Evolutionary conservation across 1,140 invertebrate genomes (phyloP), one percentile per base, ranked within the genome.

Genomic region (Dendrolimus kikuchii): DNA sequence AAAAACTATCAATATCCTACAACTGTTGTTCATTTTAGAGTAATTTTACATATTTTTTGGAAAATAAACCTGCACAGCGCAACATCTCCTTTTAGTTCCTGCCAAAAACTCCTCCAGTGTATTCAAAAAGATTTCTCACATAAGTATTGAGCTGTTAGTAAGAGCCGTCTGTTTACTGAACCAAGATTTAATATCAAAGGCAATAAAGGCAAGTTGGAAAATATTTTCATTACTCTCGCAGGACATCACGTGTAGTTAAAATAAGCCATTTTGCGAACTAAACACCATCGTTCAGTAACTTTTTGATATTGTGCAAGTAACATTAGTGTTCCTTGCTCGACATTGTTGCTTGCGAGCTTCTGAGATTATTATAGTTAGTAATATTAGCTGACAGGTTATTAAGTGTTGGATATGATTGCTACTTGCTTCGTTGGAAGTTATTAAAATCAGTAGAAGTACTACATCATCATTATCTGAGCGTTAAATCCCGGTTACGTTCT

Each of bases 151-250:
- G 55, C 46, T 39, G 2, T 7, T 63, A 58, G 64, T 68, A 66
- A 40, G 45, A 9, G 6, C 5, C 9, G 2, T 40, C 54, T 66
- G 55, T 72, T 74, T 69, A 56, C 53, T 49, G 60, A 68, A 68
- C 68, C 60, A 64, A 59, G 69, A 79, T 77, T 77, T 79, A 77
- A 79, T 77, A 77, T 72, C 68, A 55, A 40, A 53, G 55, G 66
- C 72, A 71, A 71, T 74, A 77, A 77, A 77, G 58, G 54, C 66
- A 53, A 62, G 66, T 71, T 70, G 69, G 70, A 75, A 74, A 74
- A 77, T 69, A 76, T 80, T 76, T 76, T 76, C 73, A 80, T 80
- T 76, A 70, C 68, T 55, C 57, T 60, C 56, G 38, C 57, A 58
- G 62, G 65, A 66, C 66, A 66, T 59, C 65, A 69, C 68, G 66